Conservation (phyloP, 2,888 invertebrate species). For the Xylota sylvarum region DNA sequence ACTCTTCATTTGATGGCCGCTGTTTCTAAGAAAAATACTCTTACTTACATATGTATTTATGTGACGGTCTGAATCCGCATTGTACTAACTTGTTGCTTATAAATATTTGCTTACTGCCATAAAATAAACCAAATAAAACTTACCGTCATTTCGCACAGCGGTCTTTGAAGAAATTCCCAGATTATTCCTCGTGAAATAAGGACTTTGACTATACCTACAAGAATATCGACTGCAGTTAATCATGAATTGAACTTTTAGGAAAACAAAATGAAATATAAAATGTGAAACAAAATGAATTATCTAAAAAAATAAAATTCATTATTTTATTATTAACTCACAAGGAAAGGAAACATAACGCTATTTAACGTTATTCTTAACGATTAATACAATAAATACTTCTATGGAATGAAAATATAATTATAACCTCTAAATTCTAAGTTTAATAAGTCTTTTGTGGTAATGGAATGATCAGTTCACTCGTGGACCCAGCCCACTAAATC, state of each 20-base stretch:
- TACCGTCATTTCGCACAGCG: too few species aligned
- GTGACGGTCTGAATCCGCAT: too few species aligned
- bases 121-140: too few species aligned
- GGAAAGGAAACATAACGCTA: slow-evolving; percentile 39
- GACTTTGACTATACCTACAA: too few species aligned
- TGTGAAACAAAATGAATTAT: not conserved
- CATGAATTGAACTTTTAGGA: not conserved
- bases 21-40: too few species aligned
- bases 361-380: slow-evolving; percentile 32
- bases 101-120: too few species aligned
- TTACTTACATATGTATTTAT: too few species aligned
- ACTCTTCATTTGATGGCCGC: too few species aligned
- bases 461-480: slow-evolving; percentile 70
- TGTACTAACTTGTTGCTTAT: too few species aligned
- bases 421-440: slow-evolving; percentile 58
- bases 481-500: slow-evolving; percentile 43
- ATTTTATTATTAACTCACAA: slow-evolving; percentile 69
- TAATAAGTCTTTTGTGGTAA: slow-evolving; percentile 72
- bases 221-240: too few species aligned
- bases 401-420: slow-evolving; percentile 65
- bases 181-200: too few species aligned
- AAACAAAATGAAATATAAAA: not conserved
- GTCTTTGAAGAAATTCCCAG: too few species aligned
- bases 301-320: slow-evolving; percentile 42
- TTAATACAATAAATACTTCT: slow-evolving; percentile 62